phyloP scores from a whole-genome alignment of 2,113 vertebrate genomes.

The Pelusios castaneus region DNA sequence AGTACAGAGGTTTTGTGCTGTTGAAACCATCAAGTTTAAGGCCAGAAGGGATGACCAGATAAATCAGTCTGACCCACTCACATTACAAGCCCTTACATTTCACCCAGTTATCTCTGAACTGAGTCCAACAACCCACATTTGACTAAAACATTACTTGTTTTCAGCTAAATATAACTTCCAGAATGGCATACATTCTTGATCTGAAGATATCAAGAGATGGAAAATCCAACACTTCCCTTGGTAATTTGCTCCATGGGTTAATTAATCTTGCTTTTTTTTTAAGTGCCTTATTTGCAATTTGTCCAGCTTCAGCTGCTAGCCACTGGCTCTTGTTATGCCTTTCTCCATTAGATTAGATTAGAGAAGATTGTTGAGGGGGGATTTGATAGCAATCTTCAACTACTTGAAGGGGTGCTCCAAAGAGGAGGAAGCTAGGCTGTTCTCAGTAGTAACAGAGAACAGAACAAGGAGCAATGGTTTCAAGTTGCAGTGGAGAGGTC shows the following conservation, averaged over 20 bases:
- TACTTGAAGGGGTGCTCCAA: no score
- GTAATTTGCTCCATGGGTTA: no score
- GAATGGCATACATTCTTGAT: background rate
- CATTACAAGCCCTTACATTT: background rate
- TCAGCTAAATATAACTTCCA: background rate
- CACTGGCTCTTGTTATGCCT: background rate
- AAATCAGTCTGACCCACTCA: background rate
- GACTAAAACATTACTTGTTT: background rate
- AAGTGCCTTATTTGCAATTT: background rate
- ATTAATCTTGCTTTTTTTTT: no score
- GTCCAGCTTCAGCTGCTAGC: background rate
- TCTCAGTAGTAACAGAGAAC: no score
- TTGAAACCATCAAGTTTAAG: background rate
- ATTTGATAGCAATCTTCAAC: no score
- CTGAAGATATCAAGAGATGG: background rate
- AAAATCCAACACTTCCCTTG: background rate
- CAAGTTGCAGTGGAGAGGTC: no score
- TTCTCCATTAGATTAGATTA: background rate
- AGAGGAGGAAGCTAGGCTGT: no score
- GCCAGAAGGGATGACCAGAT: background rate
- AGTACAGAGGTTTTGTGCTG: background rate
- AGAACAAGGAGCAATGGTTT: no score
- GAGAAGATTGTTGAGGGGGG: no score
- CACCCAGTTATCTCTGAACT: background rate
- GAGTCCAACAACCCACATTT: background rate